A percentile compares a stretch with the other conserved stretches of the same genome.
phyloP scores from a whole-genome alignment of 2,797 vertebrate species.

The Leptatherina wallacei region DNA sequence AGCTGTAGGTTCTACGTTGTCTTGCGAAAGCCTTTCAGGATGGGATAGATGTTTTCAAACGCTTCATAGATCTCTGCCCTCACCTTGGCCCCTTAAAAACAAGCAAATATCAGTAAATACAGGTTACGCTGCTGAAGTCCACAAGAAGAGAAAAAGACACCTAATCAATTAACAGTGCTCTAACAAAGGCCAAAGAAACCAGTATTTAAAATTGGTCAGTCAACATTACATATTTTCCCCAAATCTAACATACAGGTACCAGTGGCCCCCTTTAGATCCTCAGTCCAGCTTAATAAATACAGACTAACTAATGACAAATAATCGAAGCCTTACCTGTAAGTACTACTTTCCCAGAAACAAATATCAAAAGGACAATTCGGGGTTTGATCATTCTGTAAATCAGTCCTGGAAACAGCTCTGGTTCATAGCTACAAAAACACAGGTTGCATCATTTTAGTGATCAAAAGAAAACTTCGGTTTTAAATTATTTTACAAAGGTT shows the following conservation, averaged over 20 bases:
- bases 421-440: slow-evolving; percentile 90
- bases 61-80: slow-evolving; percentile 98
- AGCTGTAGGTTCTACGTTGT: slow-evolving; percentile 88
- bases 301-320: not conserved
- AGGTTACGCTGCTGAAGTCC: not conserved
- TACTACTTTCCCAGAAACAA: slow-evolving; percentile 99
- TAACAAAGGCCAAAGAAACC: not conserved
- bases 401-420: slow-evolving; percentile 97
- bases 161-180: not conserved
- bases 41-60: slow-evolving; percentile 99
- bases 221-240: not conserved
- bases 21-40: slow-evolving; percentile 98
- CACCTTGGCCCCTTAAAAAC: slow-evolving; percentile 93
- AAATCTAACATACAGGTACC: not conserved
- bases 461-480: not conserved
- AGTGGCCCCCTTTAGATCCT: not conserved
- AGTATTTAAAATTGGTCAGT: not conserved
- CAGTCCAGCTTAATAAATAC: not conserved
- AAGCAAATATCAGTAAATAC: slow-evolving; percentile 11
- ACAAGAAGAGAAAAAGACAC: no score
- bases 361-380: slow-evolving; percentile 98
- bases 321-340: slow-evolving; percentile 90
- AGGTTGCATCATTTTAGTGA: not conserved
- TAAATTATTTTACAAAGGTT: no score
- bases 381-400: slow-evolving; percentile 99